phyloP scores from a whole-genome alignment of 2,797 vertebrate genomes.

The Loriculus beryllinus region DNA sequence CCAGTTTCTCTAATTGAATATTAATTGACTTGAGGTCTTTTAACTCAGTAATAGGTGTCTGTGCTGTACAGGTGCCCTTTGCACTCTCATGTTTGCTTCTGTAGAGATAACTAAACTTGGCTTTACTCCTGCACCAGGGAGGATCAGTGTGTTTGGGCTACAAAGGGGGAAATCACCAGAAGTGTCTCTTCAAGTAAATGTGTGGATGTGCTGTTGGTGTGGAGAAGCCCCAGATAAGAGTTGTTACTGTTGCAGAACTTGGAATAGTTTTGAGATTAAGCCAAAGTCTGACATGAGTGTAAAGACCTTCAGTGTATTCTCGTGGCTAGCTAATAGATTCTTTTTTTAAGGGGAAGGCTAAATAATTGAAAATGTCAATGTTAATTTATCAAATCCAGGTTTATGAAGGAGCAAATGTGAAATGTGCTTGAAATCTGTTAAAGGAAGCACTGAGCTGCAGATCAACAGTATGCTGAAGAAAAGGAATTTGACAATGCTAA shows the following conservation, averaged over 20 bases:
- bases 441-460: background rate
- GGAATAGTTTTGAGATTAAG: background rate
- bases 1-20: background rate
- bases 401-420: background rate
- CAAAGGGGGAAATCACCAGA: background rate
- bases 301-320: background rate
- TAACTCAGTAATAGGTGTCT: background rate
- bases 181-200: background rate
- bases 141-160: background rate
- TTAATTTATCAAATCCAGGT: background rate
- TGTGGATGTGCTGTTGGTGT: background rate
- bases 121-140: background rate
- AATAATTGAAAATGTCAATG: background rate
- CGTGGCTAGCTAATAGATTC: background rate
- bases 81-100: background rate
- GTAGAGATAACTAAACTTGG: fast-evolving
- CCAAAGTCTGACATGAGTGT: background rate
- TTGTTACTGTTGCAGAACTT: background rate
- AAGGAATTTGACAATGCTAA: fast-evolving
- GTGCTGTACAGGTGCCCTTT: background rate
- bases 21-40: background rate
- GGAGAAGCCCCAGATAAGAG: background rate
- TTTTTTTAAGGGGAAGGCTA: background rate
- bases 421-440: background rate
- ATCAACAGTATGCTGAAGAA: background rate